Evolutionary conservation across 1,140 invertebrate species (phyloP), one percentile per base, ranked within the genome.

Genomic region (Cotesia typhae): DNA sequence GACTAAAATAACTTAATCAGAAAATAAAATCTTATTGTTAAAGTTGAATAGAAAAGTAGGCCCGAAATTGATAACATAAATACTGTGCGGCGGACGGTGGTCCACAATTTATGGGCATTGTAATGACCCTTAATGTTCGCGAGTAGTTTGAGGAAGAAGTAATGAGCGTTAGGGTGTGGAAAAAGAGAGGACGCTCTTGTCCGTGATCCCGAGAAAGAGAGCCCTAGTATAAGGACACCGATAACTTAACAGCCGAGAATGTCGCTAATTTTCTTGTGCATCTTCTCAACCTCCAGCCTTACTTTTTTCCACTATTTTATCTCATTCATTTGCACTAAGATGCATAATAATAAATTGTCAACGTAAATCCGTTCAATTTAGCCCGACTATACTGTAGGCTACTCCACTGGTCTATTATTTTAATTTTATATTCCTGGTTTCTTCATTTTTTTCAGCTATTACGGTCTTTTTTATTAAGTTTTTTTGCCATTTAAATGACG

Each of bases 101-200:
- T 47, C 59, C 59, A 36, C 68, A 73, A 76, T 76, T 76, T 74
- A 76, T 73, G 57, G 71, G 57, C 73, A 74, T 76, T 76, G 70
- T 76, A 74, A 76, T 76, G 75, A 76, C 73, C 75, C 75, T 76
- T 76, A 76, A 76, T 76, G 73, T 76, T 76, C 73, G 64, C 69
- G 60, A 76, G 73, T 76, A 76, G 75, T 75, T 76, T 76, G 61
- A 63, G n/a, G 38, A 41, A 17, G 60, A 59, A 20, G 37, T 57
- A 52, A 17, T 12, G 60, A 20, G 69, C 17, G 57, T 57, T 38
- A 38, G 53, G 5, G 17, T 10, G 6, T 7, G 38, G 17, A 60
- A 60, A 10, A 17, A 53, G n/a, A 70, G 63, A 7, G 41, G 4
- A 7, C 6, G 10, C 41, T 47, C 28, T 28, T 28, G 28, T 28